Conservation (phyloP, 2,113 vertebrate genomes). For the Suricata suricatta region DNA sequence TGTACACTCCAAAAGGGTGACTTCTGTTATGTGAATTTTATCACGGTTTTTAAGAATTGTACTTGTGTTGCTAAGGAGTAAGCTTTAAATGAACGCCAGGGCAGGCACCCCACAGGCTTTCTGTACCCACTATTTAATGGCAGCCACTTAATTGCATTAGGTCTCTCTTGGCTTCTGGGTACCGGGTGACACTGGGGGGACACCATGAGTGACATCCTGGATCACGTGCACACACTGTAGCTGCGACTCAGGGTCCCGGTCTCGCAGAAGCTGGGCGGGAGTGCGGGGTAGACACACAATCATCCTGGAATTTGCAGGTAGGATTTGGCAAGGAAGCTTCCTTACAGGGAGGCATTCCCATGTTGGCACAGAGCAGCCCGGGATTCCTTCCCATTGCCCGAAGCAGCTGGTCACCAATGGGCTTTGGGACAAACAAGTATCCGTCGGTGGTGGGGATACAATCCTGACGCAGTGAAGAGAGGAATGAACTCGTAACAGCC, state of each 20-base stretch:
- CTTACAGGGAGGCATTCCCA: neutral
- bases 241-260: neutral
- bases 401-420: neutral
- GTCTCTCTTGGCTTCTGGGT: neutral
- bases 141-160: neutral
- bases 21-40: neutral
- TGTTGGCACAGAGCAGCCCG: neutral
- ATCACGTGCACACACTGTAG: neutral
- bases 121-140: neutral
- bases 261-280: neutral
- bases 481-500: neutral
- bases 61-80: neutral
- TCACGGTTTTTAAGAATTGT: neutral
- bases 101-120: neutral
- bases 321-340: neutral
- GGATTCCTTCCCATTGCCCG: neutral
- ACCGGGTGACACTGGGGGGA: neutral
- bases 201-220: too few relatives aligned
- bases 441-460: neutral
- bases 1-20: neutral
- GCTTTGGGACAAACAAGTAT: neutral
- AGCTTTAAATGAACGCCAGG: neutral
- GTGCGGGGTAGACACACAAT: accelerated
- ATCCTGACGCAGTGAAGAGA: neutral
- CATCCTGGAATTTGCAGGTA: neutral